phyloP scores from a whole-genome alignment of 2,113 vertebrate species.

The Orycteropus afer region DNA sequence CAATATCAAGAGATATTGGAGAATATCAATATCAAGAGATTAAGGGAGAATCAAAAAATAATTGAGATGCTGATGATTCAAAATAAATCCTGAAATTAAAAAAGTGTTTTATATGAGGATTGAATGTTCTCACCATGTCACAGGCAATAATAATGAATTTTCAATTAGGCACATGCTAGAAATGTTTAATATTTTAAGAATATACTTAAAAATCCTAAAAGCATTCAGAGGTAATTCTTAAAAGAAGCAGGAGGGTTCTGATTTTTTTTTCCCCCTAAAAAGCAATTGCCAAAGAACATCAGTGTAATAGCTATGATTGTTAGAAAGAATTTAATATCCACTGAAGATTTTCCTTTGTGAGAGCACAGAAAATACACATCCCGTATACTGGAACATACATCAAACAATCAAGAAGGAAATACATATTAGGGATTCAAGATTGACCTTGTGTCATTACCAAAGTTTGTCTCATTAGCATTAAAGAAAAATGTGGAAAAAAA shows the following conservation, averaged over 20 bases:
- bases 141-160: neutral
- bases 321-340: constrained; percentile 5
- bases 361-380: neutral
- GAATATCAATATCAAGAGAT: too few relatives aligned
- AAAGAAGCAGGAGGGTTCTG: neutral
- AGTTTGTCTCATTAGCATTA: neutral
- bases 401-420: neutral
- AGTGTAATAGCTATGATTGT: neutral
- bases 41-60: neutral
- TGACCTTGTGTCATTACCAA: neutral
- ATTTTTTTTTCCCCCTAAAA: neutral
- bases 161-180: neutral
- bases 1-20: neutral
- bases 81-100: constrained; percentile 36
- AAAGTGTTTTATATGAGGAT: neutral
- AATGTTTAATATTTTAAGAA: constrained; percentile 38
- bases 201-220: constrained; percentile 33
- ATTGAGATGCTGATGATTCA: neutral
- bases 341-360: neutral
- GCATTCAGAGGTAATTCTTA: neutral
- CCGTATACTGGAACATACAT: neutral
- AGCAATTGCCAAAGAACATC: neutral
- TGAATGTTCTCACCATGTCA: neutral
- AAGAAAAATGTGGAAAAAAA: neutral
- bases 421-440: neutral